Base-by-base conservation (phyloP, 2,797 vertebrate genomes). In the Phyllotis vaccarum region DNA sequence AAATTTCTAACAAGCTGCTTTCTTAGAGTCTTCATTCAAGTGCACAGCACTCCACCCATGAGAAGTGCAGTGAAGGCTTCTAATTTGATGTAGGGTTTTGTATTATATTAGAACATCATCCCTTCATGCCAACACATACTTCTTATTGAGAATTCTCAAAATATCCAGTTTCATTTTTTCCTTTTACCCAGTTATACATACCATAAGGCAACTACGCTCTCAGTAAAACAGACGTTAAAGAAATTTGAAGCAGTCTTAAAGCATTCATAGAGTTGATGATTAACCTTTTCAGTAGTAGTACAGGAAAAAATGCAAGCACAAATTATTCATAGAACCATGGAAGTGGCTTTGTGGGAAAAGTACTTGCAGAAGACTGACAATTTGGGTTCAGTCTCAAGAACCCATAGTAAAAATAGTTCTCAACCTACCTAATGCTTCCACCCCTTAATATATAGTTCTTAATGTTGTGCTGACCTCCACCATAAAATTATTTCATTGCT, bases 51-150 rank as follows among this genome's bases (percentile, higher is more conserved):
- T 76, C 21, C 49, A 94, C 60, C 24, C 64, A 56, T 88, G 34
- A 43, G 29, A 89, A 62, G 13, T 62, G 5, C 27, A 86, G 68
- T 62, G 49, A 8, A 85, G 70, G 70, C 49, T 90, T 91, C 75
- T 52, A 43, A 93, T 91, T 91, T 52, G 12, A 94, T 75, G 21
- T 34, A 79, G 29, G 22, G 22, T 62, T 52, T 78, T 79, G 64
- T 29, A 96, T 82, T 95, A 75, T 54, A 54, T 89, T 75, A 86
- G 49, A 86, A 90, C 93, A 76, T 79, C 79, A 78, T 66, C 74
- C 3, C 58, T 81, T 92, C 81, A 60, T 74, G 40, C 27, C 66
- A 92, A 95, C 29, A 85, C 43, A 37, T 34, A 85, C 40, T 82
- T 95, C 46, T 72, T 62, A 82, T 1, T 56, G 43, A 92, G 22